A percentile compares a stretch with the other conserved stretches of the same genome.
Evolutionary conservation across 2,797 vertebrate species (phyloP).

Genomic region (Lagocephalus sceleratus): DNA sequence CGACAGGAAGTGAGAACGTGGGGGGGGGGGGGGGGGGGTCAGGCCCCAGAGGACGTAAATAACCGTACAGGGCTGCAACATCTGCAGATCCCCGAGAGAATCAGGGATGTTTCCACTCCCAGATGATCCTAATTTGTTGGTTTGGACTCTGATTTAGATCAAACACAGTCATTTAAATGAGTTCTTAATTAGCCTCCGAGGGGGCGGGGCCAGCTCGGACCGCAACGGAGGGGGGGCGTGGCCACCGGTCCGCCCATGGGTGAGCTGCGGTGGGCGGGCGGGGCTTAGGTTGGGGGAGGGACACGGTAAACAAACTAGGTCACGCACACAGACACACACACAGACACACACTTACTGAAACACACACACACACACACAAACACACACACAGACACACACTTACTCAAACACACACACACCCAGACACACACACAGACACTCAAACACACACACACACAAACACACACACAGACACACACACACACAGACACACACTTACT

Average conservation of each 20-base stretch:
- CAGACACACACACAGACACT: no score
- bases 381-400: no score
- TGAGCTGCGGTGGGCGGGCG: slow-evolving; percentile 18
- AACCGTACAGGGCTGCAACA: slow-evolving; percentile 88
- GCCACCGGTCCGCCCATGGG: slow-evolving; percentile 32
- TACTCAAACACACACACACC: no score
- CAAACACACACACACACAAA: no score
- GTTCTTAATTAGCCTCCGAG: slow-evolving; percentile 96
- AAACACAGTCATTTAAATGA: slow-evolving; percentile 99
- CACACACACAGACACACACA: no score
- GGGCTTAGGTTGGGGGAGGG: slow-evolving; percentile 64
- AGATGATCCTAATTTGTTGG: slow-evolving; percentile 99
- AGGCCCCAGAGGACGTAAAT: slow-evolving; percentile 80
- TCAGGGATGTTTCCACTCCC: slow-evolving; percentile 82
- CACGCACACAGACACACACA: slow-evolving; percentile 45
- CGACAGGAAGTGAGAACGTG: slow-evolving; percentile 1
- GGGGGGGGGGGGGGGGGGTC: slow-evolving; percentile 44
- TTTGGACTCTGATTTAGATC: slow-evolving; percentile 99
- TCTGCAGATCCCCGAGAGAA: slow-evolving; percentile 93
- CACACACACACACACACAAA: no score
- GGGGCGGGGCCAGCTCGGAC: not conserved
- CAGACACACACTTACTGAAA: no score
- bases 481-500: no score
- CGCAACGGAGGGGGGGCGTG: slow-evolving; percentile 81
- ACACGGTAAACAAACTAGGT: slow-evolving; percentile 90